phyloP scores from a whole-genome alignment of 2,113 vertebrate genomes.

The Dryoscopus gambensis region DNA sequence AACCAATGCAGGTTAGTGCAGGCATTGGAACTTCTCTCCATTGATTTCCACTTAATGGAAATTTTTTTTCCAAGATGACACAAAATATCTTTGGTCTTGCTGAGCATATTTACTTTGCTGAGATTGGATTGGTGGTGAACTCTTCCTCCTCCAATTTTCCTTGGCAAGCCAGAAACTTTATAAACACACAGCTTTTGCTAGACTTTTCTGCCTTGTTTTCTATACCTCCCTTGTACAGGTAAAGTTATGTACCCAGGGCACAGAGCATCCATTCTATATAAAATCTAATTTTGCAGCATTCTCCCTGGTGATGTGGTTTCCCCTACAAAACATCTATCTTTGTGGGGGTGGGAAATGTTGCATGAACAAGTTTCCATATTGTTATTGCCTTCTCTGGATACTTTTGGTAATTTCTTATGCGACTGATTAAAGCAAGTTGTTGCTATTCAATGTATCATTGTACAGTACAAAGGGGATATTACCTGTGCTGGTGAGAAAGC shows the following conservation, averaged over 20 bases:
- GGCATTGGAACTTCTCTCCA: neutral
- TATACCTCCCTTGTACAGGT: neutral
- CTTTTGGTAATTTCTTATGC: neutral
- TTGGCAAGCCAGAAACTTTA: neutral
- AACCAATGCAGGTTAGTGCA: neutral
- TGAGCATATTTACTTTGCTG: neutral
- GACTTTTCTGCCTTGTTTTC: neutral
- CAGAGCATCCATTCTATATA: neutral
- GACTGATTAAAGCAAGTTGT: neutral
- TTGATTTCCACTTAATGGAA: neutral
- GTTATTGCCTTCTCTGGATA: neutral
- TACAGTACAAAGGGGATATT: fast-evolving
- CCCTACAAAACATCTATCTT: neutral
- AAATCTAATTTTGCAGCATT: neutral
- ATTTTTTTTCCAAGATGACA: neutral
- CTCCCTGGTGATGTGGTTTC: neutral
- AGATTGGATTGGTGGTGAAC: neutral
- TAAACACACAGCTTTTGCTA: neutral
- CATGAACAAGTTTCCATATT: neutral
- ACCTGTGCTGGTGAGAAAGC: neutral
- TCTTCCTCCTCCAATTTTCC: neutral
- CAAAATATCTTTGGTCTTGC: neutral
- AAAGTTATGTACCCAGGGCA: neutral
- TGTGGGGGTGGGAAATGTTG: neutral
- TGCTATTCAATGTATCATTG: neutral